Conservation (phyloP, 1,140 invertebrate genomes). For the Helicoverpa armigera region DNA sequence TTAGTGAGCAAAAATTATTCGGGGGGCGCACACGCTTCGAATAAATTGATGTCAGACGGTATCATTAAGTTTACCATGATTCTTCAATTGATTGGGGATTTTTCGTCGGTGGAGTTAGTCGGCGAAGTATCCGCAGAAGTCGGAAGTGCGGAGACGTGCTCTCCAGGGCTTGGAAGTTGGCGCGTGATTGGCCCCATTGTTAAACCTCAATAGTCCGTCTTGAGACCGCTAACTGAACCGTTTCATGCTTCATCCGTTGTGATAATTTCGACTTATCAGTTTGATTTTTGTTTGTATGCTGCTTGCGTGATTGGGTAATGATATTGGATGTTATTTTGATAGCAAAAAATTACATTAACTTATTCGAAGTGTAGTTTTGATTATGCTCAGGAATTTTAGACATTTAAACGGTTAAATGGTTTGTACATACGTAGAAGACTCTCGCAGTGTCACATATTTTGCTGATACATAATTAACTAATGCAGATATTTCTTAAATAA, state of each 20-base stretch:
- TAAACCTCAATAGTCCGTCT: conserved; percentile 73
- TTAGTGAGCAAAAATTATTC: conserved; percentile 21
- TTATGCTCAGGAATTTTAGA: too few species aligned
- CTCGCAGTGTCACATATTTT: too few species aligned
- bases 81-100: conserved; percentile 53
- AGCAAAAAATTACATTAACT: too few species aligned
- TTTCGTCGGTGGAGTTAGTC: conserved; percentile 51
- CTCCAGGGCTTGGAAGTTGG: conserved; percentile 70
- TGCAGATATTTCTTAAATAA: too few species aligned
- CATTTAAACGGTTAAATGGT: too few species aligned
- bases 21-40: conserved; percentile 13
- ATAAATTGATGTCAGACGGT: conserved; percentile 49
- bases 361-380: too few species aligned
- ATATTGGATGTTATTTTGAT: too few species aligned
- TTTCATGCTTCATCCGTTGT: conserved; percentile 54
- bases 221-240: conserved; percentile 62
- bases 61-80: conserved; percentile 53
- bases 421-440: too few species aligned
- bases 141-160: conserved; percentile 76
- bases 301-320: neutral
- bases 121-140: conserved; percentile 63
- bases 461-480: too few species aligned
- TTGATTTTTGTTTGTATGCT: neutral
- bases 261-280: conserved; percentile 38
- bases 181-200: conserved; percentile 80